Evolutionary conservation across 2,888 invertebrate species (phyloP).

Genomic region (Epicampocera succincta): DNA sequence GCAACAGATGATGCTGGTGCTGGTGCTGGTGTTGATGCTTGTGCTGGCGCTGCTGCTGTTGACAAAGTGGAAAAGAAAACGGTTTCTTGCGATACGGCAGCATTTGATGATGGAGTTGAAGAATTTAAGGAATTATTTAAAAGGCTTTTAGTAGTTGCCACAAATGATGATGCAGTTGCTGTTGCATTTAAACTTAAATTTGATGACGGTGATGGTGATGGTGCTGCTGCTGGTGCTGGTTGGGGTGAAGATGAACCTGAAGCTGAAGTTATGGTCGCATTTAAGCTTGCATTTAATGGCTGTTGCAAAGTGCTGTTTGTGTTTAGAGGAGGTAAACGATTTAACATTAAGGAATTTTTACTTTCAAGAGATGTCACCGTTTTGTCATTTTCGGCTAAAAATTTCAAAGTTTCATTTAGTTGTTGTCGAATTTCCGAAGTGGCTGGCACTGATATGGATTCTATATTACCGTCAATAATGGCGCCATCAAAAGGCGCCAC

Average conservation of each 20-base stretch:
- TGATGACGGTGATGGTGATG: constrained; percentile 41
- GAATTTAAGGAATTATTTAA: constrained; percentile 67
- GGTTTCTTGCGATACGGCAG: constrained; percentile 31
- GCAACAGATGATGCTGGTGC: background rate
- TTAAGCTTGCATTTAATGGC: constrained; percentile 49
- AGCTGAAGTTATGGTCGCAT: constrained; percentile 16
- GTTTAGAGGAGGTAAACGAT: constrained; percentile 55
- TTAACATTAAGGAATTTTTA: constrained; percentile 62
- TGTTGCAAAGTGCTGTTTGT: constrained; percentile 23
- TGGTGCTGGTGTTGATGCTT: constrained; percentile 11
- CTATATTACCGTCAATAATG: constrained; percentile 78
- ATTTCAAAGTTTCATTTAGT: constrained; percentile 70
- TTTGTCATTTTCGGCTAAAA: constrained; percentile 66
- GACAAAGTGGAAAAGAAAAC: constrained; percentile 55
- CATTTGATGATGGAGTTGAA: constrained; percentile 53
- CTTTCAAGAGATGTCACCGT: constrained; percentile 63
- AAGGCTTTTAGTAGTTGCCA: constrained; percentile 57
- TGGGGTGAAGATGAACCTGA: too few species aligned
- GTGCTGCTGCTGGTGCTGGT: too few species aligned
- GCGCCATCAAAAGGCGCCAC: constrained; percentile 73
- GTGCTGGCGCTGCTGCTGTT: constrained; percentile 29
- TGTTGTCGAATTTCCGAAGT: constrained; percentile 66
- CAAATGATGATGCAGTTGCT: constrained; percentile 42
- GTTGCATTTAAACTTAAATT: constrained; percentile 41
- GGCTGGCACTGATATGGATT: constrained; percentile 79